phyloP scores from a whole-genome alignment of 2,113 vertebrate species.

The human (Homo sapiens) region GRCh38 chr20:11551501-11552000 shows the following conservation, averaged over 20 bases:
- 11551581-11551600: neutral
- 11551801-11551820: neutral
- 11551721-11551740: neutral
- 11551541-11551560: neutral
- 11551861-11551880: neutral
- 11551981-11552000: neutral
- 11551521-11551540: neutral
- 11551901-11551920: neutral
- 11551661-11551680: neutral
- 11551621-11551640: neutral
- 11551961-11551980: neutral
- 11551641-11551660: neutral
- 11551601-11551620: neutral
- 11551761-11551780: neutral
- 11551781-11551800: neutral
- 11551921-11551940: neutral
- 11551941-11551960: neutral
- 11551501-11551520: constrained; percentile 5
- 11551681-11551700: neutral
- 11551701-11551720: neutral
- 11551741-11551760: neutral
- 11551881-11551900: neutral
- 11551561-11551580: neutral
- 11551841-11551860: neutral
- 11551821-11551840: neutral